These are phyloP conservation scores for Carollia perspicillata DNA, from an alignment of 2,113 vertebrate species.

Conservation along the genomic window DNA sequence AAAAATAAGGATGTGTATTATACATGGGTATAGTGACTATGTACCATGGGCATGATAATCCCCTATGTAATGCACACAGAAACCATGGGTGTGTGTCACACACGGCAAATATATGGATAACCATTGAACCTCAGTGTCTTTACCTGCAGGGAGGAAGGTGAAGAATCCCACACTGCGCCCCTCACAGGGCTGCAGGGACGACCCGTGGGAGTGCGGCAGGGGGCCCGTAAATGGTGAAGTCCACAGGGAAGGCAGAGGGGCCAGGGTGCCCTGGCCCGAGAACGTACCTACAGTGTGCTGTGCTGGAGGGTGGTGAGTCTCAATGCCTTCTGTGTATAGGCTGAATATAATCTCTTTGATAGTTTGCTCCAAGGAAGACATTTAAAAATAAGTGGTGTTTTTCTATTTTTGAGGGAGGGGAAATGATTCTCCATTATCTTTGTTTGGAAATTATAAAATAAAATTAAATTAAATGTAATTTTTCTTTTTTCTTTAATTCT, in stretches of 20 bases:
- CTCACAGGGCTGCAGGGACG: not conserved
- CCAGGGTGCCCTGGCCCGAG: not conserved
- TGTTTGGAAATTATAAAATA: constrained; percentile 21
- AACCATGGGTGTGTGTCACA: no score
- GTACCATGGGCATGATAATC: no score
- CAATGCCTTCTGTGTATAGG: not conserved
- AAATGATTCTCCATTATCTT: not conserved
- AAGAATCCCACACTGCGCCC: not conserved
- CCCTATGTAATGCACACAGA: no score
- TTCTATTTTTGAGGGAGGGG: not conserved
- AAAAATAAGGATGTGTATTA: no score
- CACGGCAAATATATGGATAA: no score
- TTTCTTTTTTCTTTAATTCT: not conserved
- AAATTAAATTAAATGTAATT: not conserved
- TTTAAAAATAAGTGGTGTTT: not conserved
- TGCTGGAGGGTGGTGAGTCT: not conserved
- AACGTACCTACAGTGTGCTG: not conserved
- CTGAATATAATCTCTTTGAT: not conserved
- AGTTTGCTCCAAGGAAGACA: not conserved
- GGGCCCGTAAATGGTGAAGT: not conserved
- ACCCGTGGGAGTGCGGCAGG: not conserved
- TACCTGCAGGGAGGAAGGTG: not conserved
- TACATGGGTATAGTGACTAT: no score
- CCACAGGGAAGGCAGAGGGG: not conserved
- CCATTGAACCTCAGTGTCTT: not conserved